Percentiles rank a stretch among this genome's conserved stretches.
Evolutionary conservation across 2,113 vertebrate species (phyloP).

Genomic region (Carassius carassius): DNA sequence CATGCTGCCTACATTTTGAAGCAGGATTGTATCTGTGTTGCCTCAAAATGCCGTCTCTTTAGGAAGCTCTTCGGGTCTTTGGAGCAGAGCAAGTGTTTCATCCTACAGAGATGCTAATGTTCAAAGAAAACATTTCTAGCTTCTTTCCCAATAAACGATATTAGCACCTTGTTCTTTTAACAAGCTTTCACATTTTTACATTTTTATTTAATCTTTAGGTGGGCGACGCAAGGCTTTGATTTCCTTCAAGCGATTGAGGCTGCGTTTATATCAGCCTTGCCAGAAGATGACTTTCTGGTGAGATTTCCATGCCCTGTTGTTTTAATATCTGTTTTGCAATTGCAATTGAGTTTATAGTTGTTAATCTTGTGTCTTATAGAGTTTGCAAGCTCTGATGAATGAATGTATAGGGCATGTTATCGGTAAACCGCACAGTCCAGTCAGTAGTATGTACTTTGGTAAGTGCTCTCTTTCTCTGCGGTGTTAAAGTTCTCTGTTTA

Average conservation of each 20-base stretch:
- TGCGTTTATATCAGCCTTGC: conserved; percentile 94
- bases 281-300: conserved; percentile 99
- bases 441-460: conserved; percentile 93
- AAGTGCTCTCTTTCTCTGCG: conserved; percentile 63
- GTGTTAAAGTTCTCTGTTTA: neutral
- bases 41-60: neutral
- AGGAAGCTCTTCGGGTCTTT: neutral
- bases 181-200: neutral
- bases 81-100: neutral
- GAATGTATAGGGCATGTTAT: conserved; percentile 99
- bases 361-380: conserved; percentile 73
- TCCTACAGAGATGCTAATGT: neutral
- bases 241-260: conserved; percentile 98
- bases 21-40: neutral
- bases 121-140: conserved; percentile 1
- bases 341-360: neutral
- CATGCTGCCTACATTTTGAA: neutral
- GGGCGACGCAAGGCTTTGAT: conserved; percentile 99
- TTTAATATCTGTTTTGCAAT: neutral
- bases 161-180: neutral
- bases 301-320: conserved; percentile 24
- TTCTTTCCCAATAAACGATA: neutral
- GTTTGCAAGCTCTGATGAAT: conserved; percentile 96
- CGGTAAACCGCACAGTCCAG: conserved; percentile 97
- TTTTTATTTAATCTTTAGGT: conserved; percentile 73